Conservation (phyloP, 2,113 vertebrate genomes). For the Protobothrops mucrosquamatus region DNA sequence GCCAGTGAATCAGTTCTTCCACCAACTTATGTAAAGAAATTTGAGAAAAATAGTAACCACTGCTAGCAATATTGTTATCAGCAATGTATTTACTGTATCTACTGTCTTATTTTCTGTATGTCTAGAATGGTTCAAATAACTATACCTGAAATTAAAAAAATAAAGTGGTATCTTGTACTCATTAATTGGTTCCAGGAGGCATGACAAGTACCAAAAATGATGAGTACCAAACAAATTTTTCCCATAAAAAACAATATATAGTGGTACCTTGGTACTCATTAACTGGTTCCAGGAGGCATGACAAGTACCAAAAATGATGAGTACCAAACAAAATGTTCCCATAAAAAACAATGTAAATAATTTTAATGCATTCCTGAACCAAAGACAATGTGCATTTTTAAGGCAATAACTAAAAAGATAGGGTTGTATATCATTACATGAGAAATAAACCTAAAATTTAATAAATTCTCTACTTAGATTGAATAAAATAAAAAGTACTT, state of each 20-base stretch:
- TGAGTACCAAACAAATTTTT: background rate
- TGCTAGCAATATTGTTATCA: too few species aligned
- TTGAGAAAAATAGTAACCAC: too few species aligned
- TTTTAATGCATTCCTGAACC: background rate
- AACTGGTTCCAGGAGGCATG: too few species aligned
- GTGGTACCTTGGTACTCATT: too few species aligned
- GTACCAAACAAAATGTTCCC: background rate
- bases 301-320: background rate
- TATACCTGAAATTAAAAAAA: too few species aligned
- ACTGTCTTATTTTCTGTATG: too few species aligned
- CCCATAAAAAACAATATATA: background rate
- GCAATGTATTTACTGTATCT: too few species aligned
- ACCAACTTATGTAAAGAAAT: too few species aligned
- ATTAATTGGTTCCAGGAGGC: too few species aligned
- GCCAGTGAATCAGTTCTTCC: too few species aligned
- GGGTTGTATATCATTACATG: background rate
- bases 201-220: background rate
- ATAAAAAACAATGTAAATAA: background rate
- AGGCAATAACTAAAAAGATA: background rate
- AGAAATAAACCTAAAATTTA: background rate
- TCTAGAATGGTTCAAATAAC: too few species aligned
- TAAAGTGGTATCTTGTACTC: too few species aligned
- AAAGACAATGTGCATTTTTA: background rate
- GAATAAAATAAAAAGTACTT: background rate
- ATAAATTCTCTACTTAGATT: background rate